Conservation (phyloP, 2,113 vertebrate species). For the Echinops telfairi region DNA sequence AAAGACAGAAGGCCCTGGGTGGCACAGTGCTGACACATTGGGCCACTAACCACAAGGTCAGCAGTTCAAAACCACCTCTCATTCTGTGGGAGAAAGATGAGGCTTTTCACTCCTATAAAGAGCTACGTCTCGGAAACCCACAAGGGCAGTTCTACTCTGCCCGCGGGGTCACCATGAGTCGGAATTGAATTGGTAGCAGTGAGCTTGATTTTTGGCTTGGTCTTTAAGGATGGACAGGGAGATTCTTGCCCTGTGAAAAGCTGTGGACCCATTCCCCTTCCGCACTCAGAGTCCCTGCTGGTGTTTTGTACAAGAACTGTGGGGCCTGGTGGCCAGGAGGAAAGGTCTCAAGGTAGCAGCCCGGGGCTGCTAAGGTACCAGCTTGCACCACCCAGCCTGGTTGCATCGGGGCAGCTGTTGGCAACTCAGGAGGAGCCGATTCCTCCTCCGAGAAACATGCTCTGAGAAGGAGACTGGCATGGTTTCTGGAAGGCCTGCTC, state of each 20-base stretch:
- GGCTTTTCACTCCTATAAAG: too few relatives aligned
- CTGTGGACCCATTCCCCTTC: background rate
- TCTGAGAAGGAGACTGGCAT: background rate
- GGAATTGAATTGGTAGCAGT: too few relatives aligned
- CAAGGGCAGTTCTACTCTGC: too few relatives aligned
- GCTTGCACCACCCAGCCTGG: background rate
- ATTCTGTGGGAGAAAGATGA: too few relatives aligned
- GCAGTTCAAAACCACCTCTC: too few relatives aligned
- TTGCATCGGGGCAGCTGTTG: rapidly evolving
- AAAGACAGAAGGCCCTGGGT: background rate
- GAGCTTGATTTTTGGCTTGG: too few relatives aligned
- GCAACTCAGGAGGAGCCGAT: rapidly evolving
- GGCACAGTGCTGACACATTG: too few relatives aligned
- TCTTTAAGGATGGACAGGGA: background rate
- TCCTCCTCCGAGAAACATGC: background rate
- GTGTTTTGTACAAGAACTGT: background rate
- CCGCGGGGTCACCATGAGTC: too few relatives aligned
- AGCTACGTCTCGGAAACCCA: too few relatives aligned
- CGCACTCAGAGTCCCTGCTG: background rate
- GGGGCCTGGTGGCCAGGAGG: background rate
- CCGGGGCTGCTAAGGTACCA: background rate
- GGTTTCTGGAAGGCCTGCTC: background rate
- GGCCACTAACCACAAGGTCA: too few relatives aligned
- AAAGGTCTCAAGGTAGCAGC: background rate
- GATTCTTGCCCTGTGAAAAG: background rate